phyloP scores from a whole-genome alignment of 2,797 vertebrate genomes.

The Sebastes steindachneri region DNA sequence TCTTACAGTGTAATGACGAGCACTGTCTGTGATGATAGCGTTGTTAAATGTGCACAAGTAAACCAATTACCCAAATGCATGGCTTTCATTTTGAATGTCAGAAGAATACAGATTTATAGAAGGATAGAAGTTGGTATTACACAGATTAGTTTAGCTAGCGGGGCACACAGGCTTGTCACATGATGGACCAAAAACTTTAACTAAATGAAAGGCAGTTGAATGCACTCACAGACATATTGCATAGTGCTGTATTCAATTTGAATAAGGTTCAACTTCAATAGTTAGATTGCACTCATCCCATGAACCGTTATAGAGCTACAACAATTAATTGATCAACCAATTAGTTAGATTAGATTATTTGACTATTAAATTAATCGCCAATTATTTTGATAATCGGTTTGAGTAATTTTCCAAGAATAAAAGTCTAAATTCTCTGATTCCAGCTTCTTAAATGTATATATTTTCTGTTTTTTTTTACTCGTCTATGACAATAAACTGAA shows the following conservation, averaged over 20 bases:
- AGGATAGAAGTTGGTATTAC: neutral
- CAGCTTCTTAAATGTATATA: no score
- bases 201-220: neutral
- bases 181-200: neutral
- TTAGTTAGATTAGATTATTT: no score
- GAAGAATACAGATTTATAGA: neutral
- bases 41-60: neutral
- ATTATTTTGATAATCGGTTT: no score
- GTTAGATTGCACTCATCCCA: neutral
- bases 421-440: no score
- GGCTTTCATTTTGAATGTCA: neutral
- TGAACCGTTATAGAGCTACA: neutral
- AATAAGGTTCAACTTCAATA: neutral
- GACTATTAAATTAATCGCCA: no score
- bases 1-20: neutral
- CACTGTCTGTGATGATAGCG: neutral
- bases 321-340: no score
- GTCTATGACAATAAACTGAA: no score
- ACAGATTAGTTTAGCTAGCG: neutral
- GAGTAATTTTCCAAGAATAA: no score
- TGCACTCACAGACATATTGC: neutral
- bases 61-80: neutral
- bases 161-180: neutral
- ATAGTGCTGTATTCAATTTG: no score
- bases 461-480: no score